These are phyloP conservation scores for Trypoxylon attenuatum DNA, from an alignment of 2,888 invertebrate species.

Conservation along the genomic window DNA sequence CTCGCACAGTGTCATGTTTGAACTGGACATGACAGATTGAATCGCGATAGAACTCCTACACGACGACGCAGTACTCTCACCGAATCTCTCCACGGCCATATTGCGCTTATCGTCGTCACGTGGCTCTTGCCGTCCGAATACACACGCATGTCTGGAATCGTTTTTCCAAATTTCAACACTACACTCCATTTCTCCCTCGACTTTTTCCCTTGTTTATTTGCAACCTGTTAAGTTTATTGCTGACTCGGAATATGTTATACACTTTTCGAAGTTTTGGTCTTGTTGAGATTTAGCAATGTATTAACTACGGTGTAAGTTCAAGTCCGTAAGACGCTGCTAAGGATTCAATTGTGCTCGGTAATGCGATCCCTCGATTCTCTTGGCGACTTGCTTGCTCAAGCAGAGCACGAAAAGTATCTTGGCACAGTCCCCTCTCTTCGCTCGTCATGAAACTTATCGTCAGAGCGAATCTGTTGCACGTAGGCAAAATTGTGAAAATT, in stretches of 20 bases:
- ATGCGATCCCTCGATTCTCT: too few relatives aligned
- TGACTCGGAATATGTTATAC: background rate
- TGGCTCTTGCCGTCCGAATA: constrained; percentile 15
- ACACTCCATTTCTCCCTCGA: too few relatives aligned
- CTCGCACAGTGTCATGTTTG: too few relatives aligned
- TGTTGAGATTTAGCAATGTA: too few relatives aligned
- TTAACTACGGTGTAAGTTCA: background rate
- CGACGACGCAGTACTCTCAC: constrained; percentile 32
- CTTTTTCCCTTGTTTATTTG: too few relatives aligned
- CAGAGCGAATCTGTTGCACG: constrained; percentile 63
- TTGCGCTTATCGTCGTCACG: constrained; percentile 45
- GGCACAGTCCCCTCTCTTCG: constrained; percentile 44
- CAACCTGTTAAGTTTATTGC: background rate
- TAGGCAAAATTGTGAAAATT: constrained; percentile 55
- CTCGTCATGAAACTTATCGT: constrained; percentile 56
- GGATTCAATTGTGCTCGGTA: constrained; percentile 5
- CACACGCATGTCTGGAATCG: too few relatives aligned
- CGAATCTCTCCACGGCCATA: constrained; percentile 50
- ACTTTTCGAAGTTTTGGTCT: background rate
- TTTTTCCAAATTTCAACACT: too few relatives aligned
- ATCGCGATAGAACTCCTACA: too few relatives aligned
- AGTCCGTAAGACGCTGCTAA: constrained; percentile 20
- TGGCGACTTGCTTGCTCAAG: background rate
- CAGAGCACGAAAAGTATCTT: constrained; percentile 26
- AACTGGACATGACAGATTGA: background rate